These are phyloP conservation scores for Calyptommatus sinebrachiatus DNA, from an alignment of 2,113 vertebrate genomes.

Conservation along the genomic window DNA sequence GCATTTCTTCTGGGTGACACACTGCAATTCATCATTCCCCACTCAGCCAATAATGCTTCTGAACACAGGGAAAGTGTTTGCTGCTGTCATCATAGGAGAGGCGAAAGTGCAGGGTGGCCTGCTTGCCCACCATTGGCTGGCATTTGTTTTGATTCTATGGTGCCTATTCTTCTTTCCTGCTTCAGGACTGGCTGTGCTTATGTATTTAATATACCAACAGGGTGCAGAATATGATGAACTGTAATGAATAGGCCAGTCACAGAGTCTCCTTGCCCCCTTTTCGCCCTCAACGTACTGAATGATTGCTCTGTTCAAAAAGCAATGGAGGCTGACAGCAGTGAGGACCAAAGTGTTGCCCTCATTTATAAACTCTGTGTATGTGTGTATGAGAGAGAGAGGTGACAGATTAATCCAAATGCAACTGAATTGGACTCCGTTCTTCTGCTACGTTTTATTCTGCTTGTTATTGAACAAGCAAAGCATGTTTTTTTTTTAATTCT, in stretches of 20 bases:
- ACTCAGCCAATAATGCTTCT: background rate
- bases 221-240: background rate
- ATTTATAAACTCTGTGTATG: background rate
- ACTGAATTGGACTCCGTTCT: background rate
- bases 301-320: slow-evolving; percentile 6
- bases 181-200: background rate
- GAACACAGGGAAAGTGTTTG: background rate
- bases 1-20: background rate
- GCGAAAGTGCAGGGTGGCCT: background rate
- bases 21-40: background rate
- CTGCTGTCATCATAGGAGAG: background rate
- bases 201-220: background rate
- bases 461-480: background rate
- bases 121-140: background rate
- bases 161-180: background rate
- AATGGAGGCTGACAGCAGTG: background rate
- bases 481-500: too few relatives aligned
- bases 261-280: background rate
- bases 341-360: background rate
- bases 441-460: background rate
- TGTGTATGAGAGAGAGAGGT: background rate
- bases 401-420: background rate
- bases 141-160: background rate
- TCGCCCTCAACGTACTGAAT: background rate
- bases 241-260: background rate